Percentiles rank a stretch among this genome's conserved stretches.
Conservation (phyloP, 2,888 invertebrate genomes). For the Mesochorus sp. region DNA sequence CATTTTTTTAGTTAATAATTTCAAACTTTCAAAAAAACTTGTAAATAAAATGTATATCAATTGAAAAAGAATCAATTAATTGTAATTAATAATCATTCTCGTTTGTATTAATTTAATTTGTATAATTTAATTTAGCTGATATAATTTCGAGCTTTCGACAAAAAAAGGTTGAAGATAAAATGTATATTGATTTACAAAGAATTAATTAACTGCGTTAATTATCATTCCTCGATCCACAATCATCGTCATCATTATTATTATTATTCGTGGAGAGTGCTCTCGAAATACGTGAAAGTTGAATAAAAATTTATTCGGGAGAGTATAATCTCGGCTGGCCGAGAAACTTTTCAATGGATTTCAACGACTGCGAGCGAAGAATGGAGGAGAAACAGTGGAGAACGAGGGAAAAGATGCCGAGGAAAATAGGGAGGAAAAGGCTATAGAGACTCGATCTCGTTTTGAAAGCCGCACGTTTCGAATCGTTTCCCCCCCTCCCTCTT, state of each 20-base stretch:
- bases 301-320: conserved; percentile 16
- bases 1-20: too few relatives aligned
- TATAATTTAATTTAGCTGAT: too few relatives aligned
- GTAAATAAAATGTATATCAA: too few relatives aligned
- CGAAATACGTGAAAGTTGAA: conserved; percentile 16
- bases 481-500: not conserved
- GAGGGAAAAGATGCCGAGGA: not conserved
- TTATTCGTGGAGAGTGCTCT: not conserved
- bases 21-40: too few relatives aligned
- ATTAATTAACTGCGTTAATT: too few relatives aligned
- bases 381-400: not conserved
- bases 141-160: too few relatives aligned
- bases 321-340: conserved; percentile 5
- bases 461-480: conserved; percentile 27
- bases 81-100: too few relatives aligned
- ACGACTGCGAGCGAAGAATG: not conserved
- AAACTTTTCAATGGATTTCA: conserved; percentile 18
- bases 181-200: too few relatives aligned
- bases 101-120: too few relatives aligned
- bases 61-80: too few relatives aligned
- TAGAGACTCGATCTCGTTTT: conserved; percentile 42
- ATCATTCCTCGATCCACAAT: too few relatives aligned
- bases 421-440: conserved; percentile 7
- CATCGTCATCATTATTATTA: not conserved
- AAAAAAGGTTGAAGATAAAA: too few relatives aligned